Evolutionary conservation across 2,797 vertebrate species (phyloP).

Genomic region (Podarcis siculus): DNA sequence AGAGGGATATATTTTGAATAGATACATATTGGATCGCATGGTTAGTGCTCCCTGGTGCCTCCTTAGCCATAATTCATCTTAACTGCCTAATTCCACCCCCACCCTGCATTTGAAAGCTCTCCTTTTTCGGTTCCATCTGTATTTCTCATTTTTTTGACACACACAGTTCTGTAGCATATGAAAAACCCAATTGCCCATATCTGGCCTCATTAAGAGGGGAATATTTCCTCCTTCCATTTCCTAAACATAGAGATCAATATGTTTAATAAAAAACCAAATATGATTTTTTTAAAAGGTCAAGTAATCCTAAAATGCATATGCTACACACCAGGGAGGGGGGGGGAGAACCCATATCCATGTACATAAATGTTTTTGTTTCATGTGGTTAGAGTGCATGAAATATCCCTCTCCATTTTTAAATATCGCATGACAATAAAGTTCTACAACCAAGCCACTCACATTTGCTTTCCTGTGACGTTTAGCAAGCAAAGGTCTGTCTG

Average conservation of each 20-base stretch:
- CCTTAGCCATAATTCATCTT: slow-evolving; percentile 9
- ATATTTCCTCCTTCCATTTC: slow-evolving; percentile 11
- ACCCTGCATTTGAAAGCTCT: slow-evolving; percentile 20
- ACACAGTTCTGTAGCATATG: slow-evolving; percentile 50
- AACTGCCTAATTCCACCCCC: slow-evolving; percentile 34
- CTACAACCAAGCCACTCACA: background rate
- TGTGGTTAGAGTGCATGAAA: background rate
- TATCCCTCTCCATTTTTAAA: background rate
- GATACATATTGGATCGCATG: background rate
- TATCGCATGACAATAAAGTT: background rate
- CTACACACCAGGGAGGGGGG: background rate
- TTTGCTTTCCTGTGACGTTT: slow-evolving; percentile 39
- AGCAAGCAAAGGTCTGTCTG: slow-evolving; percentile 10
- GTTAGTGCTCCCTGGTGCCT: background rate
- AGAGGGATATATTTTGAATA: no score
- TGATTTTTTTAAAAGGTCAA: background rate
- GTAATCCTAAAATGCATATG: background rate
- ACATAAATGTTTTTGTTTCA: background rate
- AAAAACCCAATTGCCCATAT: slow-evolving; percentile 59
- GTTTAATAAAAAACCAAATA: no score
- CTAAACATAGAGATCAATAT: background rate
- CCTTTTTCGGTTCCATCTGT: slow-evolving; percentile 42
- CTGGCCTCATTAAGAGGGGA: background rate
- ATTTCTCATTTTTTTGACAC: slow-evolving; percentile 49
- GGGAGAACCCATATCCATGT: background rate